Base-by-base conservation (phyloP, 2,888 invertebrate species). In the Gasteruption jaculator region DNA sequence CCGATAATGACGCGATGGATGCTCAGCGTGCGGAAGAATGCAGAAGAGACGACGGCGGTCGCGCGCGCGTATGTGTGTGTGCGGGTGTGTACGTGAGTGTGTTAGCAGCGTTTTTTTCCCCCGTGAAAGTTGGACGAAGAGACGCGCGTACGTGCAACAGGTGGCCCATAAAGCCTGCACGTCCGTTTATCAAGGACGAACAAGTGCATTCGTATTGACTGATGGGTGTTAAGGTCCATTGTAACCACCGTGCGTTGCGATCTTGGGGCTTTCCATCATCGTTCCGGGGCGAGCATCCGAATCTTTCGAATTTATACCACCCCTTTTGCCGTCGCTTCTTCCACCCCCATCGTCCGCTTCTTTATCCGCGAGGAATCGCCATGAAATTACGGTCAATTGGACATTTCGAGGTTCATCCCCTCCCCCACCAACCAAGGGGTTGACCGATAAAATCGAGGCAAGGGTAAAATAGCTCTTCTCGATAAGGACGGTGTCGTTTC, bases 121-220 rank as follows among this genome's bases (percentile, higher is more conserved):
- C 46, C 39, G 14, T 45, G 46, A 61, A 64, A 65, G 61, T 63
- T 61, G 54, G 56, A 62, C 55, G 58, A 56, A 52, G 61, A 61
- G 60, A 61, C 56, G 59, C 61, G 61, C 61, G 60, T 60, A 54
- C 58, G 44, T 52, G 65, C 69, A 71, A 71, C 70, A 71, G 68
- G 69, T 71, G 68, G 68, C 63, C 67, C 64, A 68, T 70, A 68
- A 68, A 70, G 60, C 63, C 60, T 61, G 63, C 68, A 69, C 68
- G 64, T 68, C 68, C 69, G 68, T 66, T 69, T 70, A 69, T 68
- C 70, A 68, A 66, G 65, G 65, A 64, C 68, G 68, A 70, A 70
- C 66, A 65, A 70, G 67, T 70, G 67, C 61, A 67, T 68, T 68
- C 60, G 64, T 63, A 70, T 70, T 70, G 70, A 70, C 66, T 66